A percentile compares a stretch with the other conserved stretches of the same genome.
Conservation (phyloP, 2,888 invertebrate species). For the Ennomos erosarius region DNA sequence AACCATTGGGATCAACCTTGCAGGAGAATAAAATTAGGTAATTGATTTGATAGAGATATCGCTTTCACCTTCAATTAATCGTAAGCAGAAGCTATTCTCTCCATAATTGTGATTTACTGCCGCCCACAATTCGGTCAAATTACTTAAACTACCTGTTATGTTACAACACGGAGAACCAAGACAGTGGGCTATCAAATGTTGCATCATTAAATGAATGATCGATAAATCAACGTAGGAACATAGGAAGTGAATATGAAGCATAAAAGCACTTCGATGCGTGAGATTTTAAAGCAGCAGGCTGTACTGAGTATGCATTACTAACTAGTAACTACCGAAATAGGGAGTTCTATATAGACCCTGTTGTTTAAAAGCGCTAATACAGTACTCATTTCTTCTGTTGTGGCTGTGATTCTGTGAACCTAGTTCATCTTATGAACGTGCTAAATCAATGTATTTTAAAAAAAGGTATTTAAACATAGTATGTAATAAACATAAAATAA, state of each 20-base stretch:
- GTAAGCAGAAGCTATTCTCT: conserved; percentile 20
- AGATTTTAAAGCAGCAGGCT: background rate
- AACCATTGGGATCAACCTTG: too few species aligned
- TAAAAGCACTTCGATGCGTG: background rate
- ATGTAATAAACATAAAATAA: background rate
- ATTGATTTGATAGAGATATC: conserved; percentile 18
- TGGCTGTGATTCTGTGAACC: too few species aligned
- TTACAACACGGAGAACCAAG: conserved; percentile 35
- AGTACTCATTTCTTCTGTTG: too few species aligned
- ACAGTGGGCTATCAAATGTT: conserved; percentile 37
- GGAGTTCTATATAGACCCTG: too few species aligned
- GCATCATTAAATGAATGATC: conserved; percentile 38
- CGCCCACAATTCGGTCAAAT: conserved; percentile 34
- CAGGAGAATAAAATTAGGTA: too few species aligned
- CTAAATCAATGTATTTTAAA: too few species aligned
- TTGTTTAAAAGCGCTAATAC: too few species aligned
- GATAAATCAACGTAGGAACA: conserved; percentile 35
- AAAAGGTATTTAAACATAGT: too few species aligned
- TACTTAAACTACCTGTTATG: conserved; percentile 25
- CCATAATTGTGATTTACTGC: conserved; percentile 22
- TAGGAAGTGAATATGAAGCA: background rate
- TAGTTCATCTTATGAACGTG: too few species aligned
- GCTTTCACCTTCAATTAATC: conserved; percentile 23
- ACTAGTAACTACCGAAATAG: too few species aligned
- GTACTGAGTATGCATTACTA: background rate